Evolutionary conservation across 2,888 invertebrate genomes (phyloP), one percentile per base, ranked within the genome.

Genomic region (Artemia sinica): DNA sequence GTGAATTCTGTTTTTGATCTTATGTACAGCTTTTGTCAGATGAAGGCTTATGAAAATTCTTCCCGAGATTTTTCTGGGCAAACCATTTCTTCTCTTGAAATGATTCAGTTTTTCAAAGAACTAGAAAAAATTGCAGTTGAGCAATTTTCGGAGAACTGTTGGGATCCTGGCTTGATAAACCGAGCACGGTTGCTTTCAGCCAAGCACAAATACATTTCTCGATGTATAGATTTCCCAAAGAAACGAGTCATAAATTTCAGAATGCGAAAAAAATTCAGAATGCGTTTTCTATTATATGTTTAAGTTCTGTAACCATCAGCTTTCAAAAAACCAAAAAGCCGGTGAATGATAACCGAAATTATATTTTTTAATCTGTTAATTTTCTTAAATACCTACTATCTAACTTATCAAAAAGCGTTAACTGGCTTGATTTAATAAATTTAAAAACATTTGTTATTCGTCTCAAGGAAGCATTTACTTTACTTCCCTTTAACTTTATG

Each of bases 221-320:
- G 52, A 51, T 51, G 52, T n/a, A 11, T 11, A 51, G n/a, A 51
- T n/a, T 51, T 51, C n/a, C 52, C 52, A n/a, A 51, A 51, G 52
- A n/a, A 51, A n/a, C 11, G n/a, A n/a, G n/a, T 51, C 11, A n/a
- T 51, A 11, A 51, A 51, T 51, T 51, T 51, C n/a, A 51, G 52
- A 51, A 51, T 51, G 52, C 52, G 52, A n/a, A n/a, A n/a, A n/a
- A n/a, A n/a, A n/a, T n/a, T n/a, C n/a, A n/a, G n/a, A n/a, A n/a
- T n/a, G n/a, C n/a, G n/a, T n/a, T n/a, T 51, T 11, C 52, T n/a
- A 51, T 51, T 51, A 51, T n/a, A 51, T 51, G 52, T 11, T 51
- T 51, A 11, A n/a, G 52, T 51, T 51, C n/a, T 11, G 11, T n/a
- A 51, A 51, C 52, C 52, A 51, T 11, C 52, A 51, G 52, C 11